Conservation (phyloP, 92 coral and sea anemone species). For the Palythoa caribaeorum region DNA sequence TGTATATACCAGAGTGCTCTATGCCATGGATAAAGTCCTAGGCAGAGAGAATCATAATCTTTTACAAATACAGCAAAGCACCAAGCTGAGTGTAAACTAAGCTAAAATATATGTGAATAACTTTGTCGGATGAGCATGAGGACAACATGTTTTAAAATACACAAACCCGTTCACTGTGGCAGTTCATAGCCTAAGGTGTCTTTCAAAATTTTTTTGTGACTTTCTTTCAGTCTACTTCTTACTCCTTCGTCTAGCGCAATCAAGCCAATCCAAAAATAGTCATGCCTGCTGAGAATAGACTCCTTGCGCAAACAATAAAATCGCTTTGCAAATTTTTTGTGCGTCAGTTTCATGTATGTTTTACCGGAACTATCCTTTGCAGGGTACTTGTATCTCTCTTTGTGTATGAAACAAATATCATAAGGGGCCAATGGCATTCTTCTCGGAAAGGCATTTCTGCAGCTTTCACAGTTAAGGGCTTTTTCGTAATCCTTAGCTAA, state of each 20-base stretch:
- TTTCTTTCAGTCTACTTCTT: conserved; percentile 24
- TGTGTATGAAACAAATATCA: conserved; percentile 55
- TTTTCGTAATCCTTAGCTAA: conserved; percentile 29
- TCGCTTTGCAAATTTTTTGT: conserved; percentile 6
- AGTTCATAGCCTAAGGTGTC: conserved; percentile 33
- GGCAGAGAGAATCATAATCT: neutral
- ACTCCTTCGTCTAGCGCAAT: conserved; percentile 35
- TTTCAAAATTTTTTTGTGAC: conserved; percentile 39
- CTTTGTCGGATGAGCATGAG: conserved; percentile 12
- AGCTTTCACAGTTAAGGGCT: conserved; percentile 47
- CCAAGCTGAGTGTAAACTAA: conserved; percentile 33
- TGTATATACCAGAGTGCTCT: conserved; percentile 17
- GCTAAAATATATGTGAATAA: conserved; percentile 20
- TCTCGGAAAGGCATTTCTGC: conserved; percentile 50
- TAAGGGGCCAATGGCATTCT: conserved; percentile 47
- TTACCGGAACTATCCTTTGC: conserved; percentile 39
- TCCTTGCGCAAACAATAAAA: conserved; percentile 11
- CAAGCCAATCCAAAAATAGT: conserved; percentile 30
- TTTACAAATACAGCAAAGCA: conserved; percentile 23
- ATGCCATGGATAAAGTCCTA: conserved; percentile 20
- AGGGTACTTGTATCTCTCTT: conserved; percentile 65
- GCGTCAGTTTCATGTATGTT: conserved; percentile 11
- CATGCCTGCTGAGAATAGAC: neutral
- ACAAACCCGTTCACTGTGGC: conserved; percentile 31
- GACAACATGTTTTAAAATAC: conserved; percentile 21